These are phyloP conservation scores for Hippopotamyrus pictus DNA, from an alignment of 2,797 vertebrate species.

Conservation along the genomic window DNA sequence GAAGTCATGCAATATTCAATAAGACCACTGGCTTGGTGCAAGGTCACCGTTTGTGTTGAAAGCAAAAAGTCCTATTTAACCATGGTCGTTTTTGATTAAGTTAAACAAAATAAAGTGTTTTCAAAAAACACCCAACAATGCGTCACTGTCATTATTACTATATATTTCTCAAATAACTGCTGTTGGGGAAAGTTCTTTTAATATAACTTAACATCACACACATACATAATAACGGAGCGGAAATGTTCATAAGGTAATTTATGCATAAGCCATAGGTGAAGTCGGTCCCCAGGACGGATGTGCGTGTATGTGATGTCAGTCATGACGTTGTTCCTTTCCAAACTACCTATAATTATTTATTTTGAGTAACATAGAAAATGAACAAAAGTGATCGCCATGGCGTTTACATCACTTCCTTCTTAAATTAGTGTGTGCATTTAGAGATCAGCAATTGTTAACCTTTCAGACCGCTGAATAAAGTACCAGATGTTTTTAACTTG, in stretches of 20 bases:
- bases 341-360: background rate
- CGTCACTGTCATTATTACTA: background rate
- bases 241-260: background rate
- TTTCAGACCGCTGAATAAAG: background rate
- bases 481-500: background rate
- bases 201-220: background rate
- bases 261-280: background rate
- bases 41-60: background rate
- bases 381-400: background rate
- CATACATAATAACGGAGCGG: background rate
- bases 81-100: conserved; percentile 10
- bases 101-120: conserved; percentile 21
- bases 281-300: background rate
- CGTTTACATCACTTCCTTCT: background rate
- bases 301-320: background rate
- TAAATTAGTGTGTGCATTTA: background rate
- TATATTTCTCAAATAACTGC: background rate
- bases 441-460: background rate
- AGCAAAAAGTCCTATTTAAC: background rate
- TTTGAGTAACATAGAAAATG: background rate
- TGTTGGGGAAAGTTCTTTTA: background rate
- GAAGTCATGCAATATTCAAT: background rate
- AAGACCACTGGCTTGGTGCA: background rate
- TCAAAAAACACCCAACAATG: conserved; percentile 10
- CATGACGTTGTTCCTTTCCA: background rate